Conservation (phyloP, 2,797 vertebrate species). For the Enteromius thamalakanensis region DNA sequence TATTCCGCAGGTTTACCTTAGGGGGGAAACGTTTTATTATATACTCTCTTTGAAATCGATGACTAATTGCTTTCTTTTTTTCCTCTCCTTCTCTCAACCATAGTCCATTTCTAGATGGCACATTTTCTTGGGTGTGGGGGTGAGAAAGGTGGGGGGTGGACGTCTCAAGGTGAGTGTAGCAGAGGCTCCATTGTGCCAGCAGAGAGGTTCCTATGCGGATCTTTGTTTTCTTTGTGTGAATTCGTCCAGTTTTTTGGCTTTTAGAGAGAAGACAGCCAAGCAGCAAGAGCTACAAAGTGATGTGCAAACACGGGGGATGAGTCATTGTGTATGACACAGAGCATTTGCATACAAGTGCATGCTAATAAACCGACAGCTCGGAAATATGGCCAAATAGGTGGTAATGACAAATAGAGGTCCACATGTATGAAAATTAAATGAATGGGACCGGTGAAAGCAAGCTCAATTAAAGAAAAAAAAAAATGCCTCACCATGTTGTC, state of each 20-base stretch:
- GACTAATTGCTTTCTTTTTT: constrained; percentile 77
- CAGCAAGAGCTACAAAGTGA: constrained; percentile 62
- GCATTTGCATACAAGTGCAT: constrained; percentile 43
- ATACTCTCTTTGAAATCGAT: constrained; percentile 81
- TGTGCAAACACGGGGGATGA: constrained; percentile 73
- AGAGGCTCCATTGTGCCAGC: not conserved
- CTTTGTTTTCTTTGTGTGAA: constrained; percentile 49
- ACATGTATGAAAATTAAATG: not conserved
- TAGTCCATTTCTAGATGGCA: constrained; percentile 60
- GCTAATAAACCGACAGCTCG: constrained; percentile 13
- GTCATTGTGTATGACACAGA: constrained; percentile 72
- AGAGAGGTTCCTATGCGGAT: constrained; percentile 22
- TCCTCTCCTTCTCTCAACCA: constrained; percentile 37
- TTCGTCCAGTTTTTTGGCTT: constrained; percentile 51
- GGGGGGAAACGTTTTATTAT: constrained; percentile 82
- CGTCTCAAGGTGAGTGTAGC: constrained; percentile 38
- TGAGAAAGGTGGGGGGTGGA: constrained; percentile 6
- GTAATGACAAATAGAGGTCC: constrained; percentile 9
- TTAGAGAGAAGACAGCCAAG: constrained; percentile 53
- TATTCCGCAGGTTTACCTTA: constrained; percentile 83
- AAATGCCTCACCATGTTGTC: not conserved
- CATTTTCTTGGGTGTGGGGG: constrained; percentile 51
- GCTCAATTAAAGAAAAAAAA: not conserved
- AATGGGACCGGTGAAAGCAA: not conserved
- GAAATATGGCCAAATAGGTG: not conserved